Conservation (phyloP, 2,888 invertebrate genomes). For the Erpobdella octoculata region DNA sequence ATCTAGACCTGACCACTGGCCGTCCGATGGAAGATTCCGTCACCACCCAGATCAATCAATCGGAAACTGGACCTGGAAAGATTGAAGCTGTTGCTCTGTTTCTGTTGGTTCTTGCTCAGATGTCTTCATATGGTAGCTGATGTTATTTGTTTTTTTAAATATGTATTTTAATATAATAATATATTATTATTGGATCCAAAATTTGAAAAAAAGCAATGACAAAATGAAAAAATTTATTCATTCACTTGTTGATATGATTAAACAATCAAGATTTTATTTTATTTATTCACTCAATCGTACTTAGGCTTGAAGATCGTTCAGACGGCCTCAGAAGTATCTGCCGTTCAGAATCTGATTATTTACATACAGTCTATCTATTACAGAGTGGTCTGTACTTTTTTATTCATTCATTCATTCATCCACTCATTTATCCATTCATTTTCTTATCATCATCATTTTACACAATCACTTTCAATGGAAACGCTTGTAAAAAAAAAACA, state of each 20-base stretch:
- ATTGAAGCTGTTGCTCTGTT: conserved; percentile 16
- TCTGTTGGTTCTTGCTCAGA: conserved; percentile 7
- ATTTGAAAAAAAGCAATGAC: neutral
- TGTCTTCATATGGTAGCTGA: neutral
- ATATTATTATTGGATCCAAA: neutral
- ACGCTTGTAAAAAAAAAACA: too few relatives aligned
- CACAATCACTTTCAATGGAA: too few relatives aligned
- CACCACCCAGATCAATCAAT: conserved; percentile 11
- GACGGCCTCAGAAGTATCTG: neutral
- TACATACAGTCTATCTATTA: conserved; percentile 23
- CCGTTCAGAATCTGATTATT: conserved; percentile 16
- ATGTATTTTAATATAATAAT: neutral
- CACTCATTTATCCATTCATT: conserved; percentile 1
- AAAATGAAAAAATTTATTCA: neutral
- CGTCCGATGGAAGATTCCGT: conserved; percentile 17
- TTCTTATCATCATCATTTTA: too few relatives aligned
- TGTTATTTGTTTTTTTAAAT: neutral
- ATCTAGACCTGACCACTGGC: conserved; percentile 14
- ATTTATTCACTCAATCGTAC: too few relatives aligned
- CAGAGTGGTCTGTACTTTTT: conserved; percentile 7
- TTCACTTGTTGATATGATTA: neutral
- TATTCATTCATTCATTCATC: neutral
- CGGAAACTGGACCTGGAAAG: conserved; percentile 16
- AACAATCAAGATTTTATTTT: too few relatives aligned
- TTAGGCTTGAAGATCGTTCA: conserved; percentile 16